phyloP scores from a whole-genome alignment of 2,797 vertebrate genomes.

The Clarias platycephalus region DNA sequence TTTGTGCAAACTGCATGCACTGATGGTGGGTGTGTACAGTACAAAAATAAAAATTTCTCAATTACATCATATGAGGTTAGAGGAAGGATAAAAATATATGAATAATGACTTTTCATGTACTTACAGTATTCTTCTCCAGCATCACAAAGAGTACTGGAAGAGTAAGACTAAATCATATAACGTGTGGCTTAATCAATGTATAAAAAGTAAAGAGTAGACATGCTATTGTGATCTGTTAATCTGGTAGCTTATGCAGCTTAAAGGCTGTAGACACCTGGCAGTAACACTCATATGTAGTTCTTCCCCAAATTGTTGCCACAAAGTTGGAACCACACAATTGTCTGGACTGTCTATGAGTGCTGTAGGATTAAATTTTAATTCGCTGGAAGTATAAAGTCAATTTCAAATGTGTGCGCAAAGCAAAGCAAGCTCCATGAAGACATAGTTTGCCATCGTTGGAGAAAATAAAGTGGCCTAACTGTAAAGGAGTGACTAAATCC shows the following conservation, averaged over 20 bases:
- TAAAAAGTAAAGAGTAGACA: too few relatives aligned
- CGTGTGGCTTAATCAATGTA: neutral
- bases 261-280: neutral
- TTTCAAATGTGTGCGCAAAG: neutral
- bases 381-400: neutral
- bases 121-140: too few relatives aligned
- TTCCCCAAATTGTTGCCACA: neutral
- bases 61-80: neutral
- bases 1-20: neutral
- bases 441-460: neutral
- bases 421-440: neutral
- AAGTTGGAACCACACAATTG: neutral
- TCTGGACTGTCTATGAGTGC: neutral
- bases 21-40: neutral
- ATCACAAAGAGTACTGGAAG: neutral
- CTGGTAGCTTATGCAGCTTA: neutral
- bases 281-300: neutral
- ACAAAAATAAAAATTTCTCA: neutral
- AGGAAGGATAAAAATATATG: neutral
- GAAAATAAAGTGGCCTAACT: neutral
- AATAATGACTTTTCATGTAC: neutral
- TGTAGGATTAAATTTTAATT: neutral
- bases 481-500: neutral
- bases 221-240: too few relatives aligned
- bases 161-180: neutral